Conservation (phyloP, 2,797 vertebrate species). For the Macrochelys suwanniensis region DNA sequence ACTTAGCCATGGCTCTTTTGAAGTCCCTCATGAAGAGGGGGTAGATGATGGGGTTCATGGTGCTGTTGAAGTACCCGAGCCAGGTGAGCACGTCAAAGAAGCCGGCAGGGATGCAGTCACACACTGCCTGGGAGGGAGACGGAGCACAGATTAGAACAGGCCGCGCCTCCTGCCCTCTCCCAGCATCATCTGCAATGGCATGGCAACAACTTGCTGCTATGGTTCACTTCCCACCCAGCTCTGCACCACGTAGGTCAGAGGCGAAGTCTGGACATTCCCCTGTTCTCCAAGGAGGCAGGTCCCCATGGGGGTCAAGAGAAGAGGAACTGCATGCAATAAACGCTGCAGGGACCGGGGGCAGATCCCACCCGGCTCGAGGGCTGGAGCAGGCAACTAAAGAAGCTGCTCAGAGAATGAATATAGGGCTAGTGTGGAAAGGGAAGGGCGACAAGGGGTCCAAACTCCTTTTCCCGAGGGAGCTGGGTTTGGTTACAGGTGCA, state of each 20-base stretch:
- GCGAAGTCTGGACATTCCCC: background rate
- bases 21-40: conserved; percentile 99
- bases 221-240: background rate
- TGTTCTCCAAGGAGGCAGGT: background rate
- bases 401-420: background rate
- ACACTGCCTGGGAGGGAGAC: conserved; percentile 87
- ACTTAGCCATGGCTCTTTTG: conserved; percentile 92
- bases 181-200: background rate
- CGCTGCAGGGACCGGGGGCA: background rate
- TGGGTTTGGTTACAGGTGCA: background rate
- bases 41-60: conserved; percentile 98
- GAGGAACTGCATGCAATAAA: background rate
- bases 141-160: background rate
- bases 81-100: conserved; percentile 96
- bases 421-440: background rate
- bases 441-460: background rate
- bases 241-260: background rate
- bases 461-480: background rate
- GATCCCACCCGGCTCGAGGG: background rate
- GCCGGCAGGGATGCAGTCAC: conserved; percentile 87
- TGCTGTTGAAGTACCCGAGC: conserved; percentile 99
- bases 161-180: background rate
- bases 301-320: background rate
- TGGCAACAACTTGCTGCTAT: background rate
- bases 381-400: background rate